Conservation (phyloP, 1,140 invertebrate species). For the Brachionus manjavacas region DNA sequence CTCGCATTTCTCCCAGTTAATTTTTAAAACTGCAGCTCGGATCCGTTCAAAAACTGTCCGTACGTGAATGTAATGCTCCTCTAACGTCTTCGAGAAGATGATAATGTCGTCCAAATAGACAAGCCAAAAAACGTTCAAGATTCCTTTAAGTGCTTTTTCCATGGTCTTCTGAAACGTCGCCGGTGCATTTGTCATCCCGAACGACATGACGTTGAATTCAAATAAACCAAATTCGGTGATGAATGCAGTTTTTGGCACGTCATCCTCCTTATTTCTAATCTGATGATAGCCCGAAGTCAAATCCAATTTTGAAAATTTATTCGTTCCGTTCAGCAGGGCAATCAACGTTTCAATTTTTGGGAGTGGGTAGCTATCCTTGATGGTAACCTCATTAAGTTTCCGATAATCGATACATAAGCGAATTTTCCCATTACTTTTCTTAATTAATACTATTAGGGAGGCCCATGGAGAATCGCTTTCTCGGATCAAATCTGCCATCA, state of each 20-base stretch:
- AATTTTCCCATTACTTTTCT: no score
- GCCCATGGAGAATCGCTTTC: no score
- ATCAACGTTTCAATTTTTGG: not conserved
- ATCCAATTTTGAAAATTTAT: not conserved
- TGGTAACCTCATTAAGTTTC: not conserved
- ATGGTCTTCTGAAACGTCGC: slow-evolving; percentile 53
- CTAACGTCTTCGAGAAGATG: not conserved
- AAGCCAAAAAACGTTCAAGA: not conserved
- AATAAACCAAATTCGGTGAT: slow-evolving; percentile 35
- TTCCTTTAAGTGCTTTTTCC: slow-evolving; percentile 43
- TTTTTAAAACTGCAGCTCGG: not conserved
- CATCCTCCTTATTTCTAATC: not conserved
- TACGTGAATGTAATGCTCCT: slow-evolving; percentile 8
- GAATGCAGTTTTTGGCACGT: not conserved
- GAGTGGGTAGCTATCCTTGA: not conserved
- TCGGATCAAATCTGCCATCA: no score
- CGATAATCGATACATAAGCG: not conserved
- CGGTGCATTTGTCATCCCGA: slow-evolving; percentile 54
- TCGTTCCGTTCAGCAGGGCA: not conserved
- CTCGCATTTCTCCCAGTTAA: not conserved
- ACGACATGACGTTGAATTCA: slow-evolving; percentile 52
- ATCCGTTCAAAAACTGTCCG: not conserved
- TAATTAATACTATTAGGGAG: no score
- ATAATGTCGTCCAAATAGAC: not conserved
- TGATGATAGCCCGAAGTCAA: not conserved